These are phyloP conservation scores for Argynnis bischoffii DNA, from an alignment of 2,888 invertebrate species.

Conservation along the genomic window DNA sequence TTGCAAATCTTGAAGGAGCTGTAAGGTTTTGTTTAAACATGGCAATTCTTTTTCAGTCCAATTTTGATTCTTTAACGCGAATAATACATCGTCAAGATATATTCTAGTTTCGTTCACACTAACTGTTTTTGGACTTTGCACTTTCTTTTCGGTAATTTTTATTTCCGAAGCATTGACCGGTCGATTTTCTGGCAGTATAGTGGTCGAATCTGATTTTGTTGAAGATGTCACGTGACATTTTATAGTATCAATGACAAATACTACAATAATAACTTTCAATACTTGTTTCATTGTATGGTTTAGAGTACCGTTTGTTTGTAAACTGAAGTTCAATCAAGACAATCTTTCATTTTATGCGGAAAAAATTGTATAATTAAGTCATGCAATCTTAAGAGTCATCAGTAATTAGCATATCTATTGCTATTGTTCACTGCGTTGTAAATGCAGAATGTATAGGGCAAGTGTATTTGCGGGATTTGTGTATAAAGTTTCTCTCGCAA, in stretches of 20 bases:
- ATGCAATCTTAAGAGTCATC: slow-evolving; percentile 47
- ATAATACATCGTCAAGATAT: slow-evolving; percentile 71
- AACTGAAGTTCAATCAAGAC: slow-evolving; percentile 50
- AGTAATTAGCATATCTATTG: slow-evolving; percentile 46
- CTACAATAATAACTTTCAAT: slow-evolving; percentile 12
- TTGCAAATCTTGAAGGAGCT: slow-evolving; percentile 63
- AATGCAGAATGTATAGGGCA: slow-evolving; percentile 14
- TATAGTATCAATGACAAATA: slow-evolving; percentile 14
- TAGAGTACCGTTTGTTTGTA: slow-evolving; percentile 37
- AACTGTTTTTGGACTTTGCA: slow-evolving; percentile 41
- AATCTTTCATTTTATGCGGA: slow-evolving; percentile 53
- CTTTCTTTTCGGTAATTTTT: slow-evolving; percentile 41
- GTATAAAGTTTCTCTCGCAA: too few species aligned
- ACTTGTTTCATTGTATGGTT: slow-evolving; percentile 51
- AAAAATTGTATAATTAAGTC: slow-evolving; percentile 53
- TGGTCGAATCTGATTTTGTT: slow-evolving; percentile 34
- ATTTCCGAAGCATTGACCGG: slow-evolving; percentile 23
- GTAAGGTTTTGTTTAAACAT: slow-evolving; percentile 62
- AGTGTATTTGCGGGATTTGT: not conserved
- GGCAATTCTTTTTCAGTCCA: slow-evolving; percentile 64
- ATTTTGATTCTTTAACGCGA: slow-evolving; percentile 60
- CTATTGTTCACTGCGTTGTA: slow-evolving; percentile 21
- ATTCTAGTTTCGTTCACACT: slow-evolving; percentile 49
- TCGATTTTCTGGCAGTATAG: slow-evolving; percentile 26
- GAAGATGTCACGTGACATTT: slow-evolving; percentile 20